Conservation (phyloP, 2,797 vertebrate species). For the Siniperca undulata region DNA sequence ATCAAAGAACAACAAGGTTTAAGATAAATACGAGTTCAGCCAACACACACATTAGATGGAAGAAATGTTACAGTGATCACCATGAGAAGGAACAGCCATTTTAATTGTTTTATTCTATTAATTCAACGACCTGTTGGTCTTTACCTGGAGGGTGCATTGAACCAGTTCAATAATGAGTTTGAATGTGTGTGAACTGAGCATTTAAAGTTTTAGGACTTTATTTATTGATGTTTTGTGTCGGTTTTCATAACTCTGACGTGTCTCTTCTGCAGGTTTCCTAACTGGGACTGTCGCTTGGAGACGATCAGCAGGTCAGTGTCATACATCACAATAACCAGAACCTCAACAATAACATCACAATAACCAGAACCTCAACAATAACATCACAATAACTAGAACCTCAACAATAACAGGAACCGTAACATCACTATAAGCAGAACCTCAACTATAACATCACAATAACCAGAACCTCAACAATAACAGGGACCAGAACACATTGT, state of each 20-base stretch:
- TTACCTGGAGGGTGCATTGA: neutral
- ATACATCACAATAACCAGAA: no score
- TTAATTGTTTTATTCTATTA: no score
- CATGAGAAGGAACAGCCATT: no score
- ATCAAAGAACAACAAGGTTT: neutral
- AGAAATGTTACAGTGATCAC: no score
- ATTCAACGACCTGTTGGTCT: neutral
- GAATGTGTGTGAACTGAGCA: neutral
- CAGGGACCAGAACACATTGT: no score
- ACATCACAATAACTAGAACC: no score
- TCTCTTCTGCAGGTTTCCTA: constrained; percentile 77
- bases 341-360: no score
- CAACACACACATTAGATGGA: no score
- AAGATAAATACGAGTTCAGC: neutral
- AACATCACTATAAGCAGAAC: no score
- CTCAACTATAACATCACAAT: neutral
- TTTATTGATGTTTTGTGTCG: neutral
- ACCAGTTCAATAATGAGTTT: neutral
- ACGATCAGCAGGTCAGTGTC: constrained; percentile 70
- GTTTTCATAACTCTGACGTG: neutral
- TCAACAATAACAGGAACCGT: no score
- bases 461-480: neutral
- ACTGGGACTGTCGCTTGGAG: constrained; percentile 82
- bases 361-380: no score
- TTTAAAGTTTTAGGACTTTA: neutral